Conservation (phyloP, 2,797 vertebrate genomes). For the Bradypus variegatus region DNA sequence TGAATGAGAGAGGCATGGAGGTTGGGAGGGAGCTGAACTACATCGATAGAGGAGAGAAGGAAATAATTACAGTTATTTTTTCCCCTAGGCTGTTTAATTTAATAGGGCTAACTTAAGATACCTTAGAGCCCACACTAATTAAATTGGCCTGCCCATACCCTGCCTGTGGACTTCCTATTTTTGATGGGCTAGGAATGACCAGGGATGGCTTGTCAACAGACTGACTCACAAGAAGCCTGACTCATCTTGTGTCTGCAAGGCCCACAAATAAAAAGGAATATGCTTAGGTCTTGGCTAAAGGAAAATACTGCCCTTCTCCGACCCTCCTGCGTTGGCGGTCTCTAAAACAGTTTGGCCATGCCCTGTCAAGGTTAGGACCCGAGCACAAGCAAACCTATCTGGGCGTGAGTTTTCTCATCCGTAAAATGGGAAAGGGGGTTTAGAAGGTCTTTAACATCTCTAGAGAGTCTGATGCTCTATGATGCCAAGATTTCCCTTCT, state of each 20-base stretch:
- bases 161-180: slow-evolving; percentile 56
- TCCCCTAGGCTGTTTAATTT: slow-evolving; percentile 54
- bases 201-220: slow-evolving; percentile 55
- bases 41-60: slow-evolving; percentile 50
- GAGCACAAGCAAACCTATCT: background rate
- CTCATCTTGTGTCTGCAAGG: slow-evolving; percentile 57
- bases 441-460: background rate
- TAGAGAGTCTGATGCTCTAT: background rate
- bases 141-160: slow-evolving; percentile 51
- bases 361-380: background rate
- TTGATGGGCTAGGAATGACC: slow-evolving; percentile 47
- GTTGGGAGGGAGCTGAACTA: slow-evolving; percentile 42
- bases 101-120: slow-evolving; percentile 55
- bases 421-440: background rate
- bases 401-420: background rate
- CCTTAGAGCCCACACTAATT: slow-evolving; percentile 61
- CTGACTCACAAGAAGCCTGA: slow-evolving; percentile 65
- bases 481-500: background rate
- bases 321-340: background rate
- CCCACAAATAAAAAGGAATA: slow-evolving; percentile 5
- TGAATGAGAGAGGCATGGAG: slow-evolving; percentile 49
- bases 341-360: background rate
- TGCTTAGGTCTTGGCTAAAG: slow-evolving; percentile 10
- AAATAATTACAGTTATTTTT: slow-evolving; percentile 67
- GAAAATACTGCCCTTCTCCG: slow-evolving; percentile 18